Base-by-base conservation (phyloP, 2,888 invertebrate genomes). In the Apantesis nais region DNA sequence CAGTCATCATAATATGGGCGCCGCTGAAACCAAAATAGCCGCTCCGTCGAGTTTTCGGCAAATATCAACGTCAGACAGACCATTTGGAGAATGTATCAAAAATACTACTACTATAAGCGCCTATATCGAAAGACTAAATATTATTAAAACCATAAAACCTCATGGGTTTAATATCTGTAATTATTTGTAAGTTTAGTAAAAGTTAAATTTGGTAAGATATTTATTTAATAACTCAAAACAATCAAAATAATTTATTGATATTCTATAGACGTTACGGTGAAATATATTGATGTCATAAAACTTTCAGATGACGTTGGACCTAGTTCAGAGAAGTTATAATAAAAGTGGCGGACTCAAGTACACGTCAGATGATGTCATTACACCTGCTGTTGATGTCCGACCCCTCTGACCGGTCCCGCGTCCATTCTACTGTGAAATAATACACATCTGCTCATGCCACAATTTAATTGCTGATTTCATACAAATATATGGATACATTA, bases 351-450 rank as follows among this genome's bases (percentile, higher is more conserved):
- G 73, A 62, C 72, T 74, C 71, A 73, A 71, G 80, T 74, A 78
- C 74, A 75, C 73, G 72, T 74, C 68, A 73, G 70, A 44, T 79
- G 74, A 71, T 77, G 78, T 77, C 77, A 80, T 77, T 88, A 86
- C 94, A 94, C 93, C 94, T 93, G 94, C 89, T 86, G 89, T 85
- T 89, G 89, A 89, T 84, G 86, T 76, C 78, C 85, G 86, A 86
- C 89, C 90, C 90, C 87, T 84, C 89, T 88, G 90, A 92, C 91
- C 91, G 90, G 91, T 90, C 90, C 83, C 83, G 85, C 86, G 88
- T 85, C 88, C 91, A 87, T 83, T 92, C 89, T 84, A 89, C 93
- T 91, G 91, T 92, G 88, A 94, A 94, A 94, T 93, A 91, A 93
- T 91, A 87, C 88, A 87, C 92, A 93, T 92, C 92, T 92, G 91